phyloP scores from a whole-genome alignment of 2,797 vertebrate genomes.

The Enteromius afrohamiltoni region DNA sequence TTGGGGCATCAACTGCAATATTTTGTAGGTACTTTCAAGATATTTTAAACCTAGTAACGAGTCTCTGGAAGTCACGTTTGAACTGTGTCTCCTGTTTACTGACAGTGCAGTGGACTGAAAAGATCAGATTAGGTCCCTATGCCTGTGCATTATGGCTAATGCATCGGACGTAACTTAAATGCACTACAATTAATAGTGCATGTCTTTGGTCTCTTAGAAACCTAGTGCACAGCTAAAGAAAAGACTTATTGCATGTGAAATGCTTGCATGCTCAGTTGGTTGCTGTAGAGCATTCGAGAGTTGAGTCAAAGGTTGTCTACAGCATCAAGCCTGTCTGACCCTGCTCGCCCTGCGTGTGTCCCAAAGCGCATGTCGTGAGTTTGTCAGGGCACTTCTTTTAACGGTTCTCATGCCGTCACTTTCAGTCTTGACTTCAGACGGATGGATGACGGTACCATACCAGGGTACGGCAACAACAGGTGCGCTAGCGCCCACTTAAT shows the following conservation, averaged over 20 bases:
- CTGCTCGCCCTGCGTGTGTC: conserved; percentile 33
- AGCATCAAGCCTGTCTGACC: conserved; percentile 13
- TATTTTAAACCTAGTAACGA: neutral
- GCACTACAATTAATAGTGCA: conserved; percentile 12
- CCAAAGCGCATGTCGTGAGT: conserved; percentile 46
- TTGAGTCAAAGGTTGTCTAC: neutral
- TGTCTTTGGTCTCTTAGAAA: conserved; percentile 6
- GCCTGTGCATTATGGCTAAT: conserved; percentile 14
- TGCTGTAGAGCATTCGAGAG: neutral
- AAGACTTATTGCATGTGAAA: conserved; percentile 42
- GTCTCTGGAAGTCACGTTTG: neutral
- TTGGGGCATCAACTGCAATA: neutral
- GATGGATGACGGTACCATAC: conserved; percentile 81
- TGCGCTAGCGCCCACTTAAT: conserved; percentile 69
- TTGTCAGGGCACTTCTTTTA: conserved; percentile 66
- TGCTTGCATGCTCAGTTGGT: conserved; percentile 11
- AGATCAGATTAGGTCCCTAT: neutral
- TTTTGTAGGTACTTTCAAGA: neutral
- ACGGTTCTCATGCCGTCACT: conserved; percentile 81
- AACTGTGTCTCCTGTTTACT: neutral
- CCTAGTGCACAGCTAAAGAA: neutral
- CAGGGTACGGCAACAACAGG: conserved; percentile 81
- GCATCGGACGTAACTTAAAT: neutral
- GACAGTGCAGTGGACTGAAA: neutral
- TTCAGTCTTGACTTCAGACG: conserved; percentile 84